phyloP scores from a whole-genome alignment of 1,140 invertebrate species.

The Zaprionus kolodkinae region DNA sequence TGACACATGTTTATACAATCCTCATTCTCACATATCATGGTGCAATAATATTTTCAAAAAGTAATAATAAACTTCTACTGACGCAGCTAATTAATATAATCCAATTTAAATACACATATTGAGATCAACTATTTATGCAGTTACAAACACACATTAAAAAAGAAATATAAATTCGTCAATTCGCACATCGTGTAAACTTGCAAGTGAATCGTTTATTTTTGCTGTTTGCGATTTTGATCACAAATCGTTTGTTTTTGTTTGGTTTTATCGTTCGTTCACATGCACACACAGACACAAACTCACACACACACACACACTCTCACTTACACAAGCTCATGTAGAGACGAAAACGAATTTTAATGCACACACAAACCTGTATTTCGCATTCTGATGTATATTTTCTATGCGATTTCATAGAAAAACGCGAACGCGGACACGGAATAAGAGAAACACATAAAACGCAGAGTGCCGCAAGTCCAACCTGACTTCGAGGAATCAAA shows the following conservation, averaged over 20 bases:
- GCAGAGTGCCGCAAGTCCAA: neutral
- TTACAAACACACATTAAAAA: too few relatives aligned
- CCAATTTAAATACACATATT: too few relatives aligned
- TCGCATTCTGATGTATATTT: neutral
- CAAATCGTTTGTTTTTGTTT: conserved; percentile 43
- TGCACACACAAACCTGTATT: neutral
- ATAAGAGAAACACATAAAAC: neutral
- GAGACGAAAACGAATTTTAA: neutral
- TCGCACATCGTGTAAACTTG: conserved; percentile 3
- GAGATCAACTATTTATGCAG: too few relatives aligned
- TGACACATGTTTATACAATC: too few relatives aligned
- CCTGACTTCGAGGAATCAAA: neutral
- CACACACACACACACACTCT: neutral
- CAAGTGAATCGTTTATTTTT: conserved; percentile 1
- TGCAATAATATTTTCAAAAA: too few relatives aligned
- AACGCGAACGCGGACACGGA: neutral
- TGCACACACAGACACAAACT: neutral
- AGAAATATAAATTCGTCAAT: neutral
- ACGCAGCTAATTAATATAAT: too few relatives aligned
- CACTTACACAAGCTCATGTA: neutral
- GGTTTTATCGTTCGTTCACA: conserved; percentile 21
- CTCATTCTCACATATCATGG: too few relatives aligned
- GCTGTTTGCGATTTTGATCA: neutral
- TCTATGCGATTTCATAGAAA: neutral
- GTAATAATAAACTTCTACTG: too few relatives aligned